A percentile compares a stretch with the other conserved stretches of the same genome.
Evolutionary conservation across 2,113 vertebrate genomes (phyloP).

Genomic region (Podilymbus podiceps): DNA sequence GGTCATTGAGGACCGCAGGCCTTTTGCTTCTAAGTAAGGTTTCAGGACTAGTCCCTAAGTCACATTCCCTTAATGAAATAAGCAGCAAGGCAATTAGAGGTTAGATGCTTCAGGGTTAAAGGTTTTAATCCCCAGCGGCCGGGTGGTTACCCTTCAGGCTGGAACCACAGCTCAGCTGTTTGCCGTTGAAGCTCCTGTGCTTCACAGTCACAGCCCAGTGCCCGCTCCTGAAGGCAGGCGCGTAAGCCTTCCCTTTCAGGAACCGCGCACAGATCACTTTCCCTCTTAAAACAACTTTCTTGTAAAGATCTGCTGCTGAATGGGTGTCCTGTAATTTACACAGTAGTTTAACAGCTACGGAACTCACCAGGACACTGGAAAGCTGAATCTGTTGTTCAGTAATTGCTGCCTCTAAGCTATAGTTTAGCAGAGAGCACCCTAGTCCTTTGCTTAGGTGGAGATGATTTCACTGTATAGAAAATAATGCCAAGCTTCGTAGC

Average conservation of each 20-base stretch:
- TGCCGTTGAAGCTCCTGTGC: not conserved
- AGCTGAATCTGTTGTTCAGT: not conserved
- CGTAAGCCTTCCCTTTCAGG: not conserved
- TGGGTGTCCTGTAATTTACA: not conserved
- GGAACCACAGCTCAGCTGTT: not conserved
- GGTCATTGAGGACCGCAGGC: not conserved
- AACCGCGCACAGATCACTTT: not conserved
- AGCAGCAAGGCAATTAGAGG: not conserved
- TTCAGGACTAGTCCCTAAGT: not conserved
- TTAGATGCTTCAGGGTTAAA: not conserved
- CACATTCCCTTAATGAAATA: not conserved
- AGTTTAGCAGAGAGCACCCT: not conserved
- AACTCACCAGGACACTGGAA: not conserved
- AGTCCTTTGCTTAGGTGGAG: not conserved
- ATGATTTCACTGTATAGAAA: not conserved
- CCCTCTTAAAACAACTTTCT: not conserved
- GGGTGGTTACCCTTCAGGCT: not conserved
- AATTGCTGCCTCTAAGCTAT: not conserved
- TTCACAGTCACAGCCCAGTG: not conserved
- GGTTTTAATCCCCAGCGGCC: not conserved
- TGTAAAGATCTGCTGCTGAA: not conserved
- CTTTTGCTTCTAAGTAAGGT: not conserved
- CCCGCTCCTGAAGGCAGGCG: fast-evolving
- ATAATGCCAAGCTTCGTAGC: not conserved
- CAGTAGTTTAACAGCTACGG: not conserved